phyloP scores from a whole-genome alignment of 2,113 vertebrate genomes.

The Gopherus flavomarginatus region DNA sequence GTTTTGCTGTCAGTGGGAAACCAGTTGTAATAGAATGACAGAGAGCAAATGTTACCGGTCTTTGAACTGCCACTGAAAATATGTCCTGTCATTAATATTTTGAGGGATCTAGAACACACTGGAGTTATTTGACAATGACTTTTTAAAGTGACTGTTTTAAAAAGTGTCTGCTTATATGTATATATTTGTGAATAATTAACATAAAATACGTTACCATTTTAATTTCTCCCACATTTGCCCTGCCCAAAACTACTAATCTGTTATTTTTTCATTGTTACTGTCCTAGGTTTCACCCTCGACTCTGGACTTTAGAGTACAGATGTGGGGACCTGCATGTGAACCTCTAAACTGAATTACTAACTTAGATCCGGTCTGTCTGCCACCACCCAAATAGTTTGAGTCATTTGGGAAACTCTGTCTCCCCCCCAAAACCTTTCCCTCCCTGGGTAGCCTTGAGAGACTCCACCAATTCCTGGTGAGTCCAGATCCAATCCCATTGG shows the following conservation, averaged over 20 bases:
- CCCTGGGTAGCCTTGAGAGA: no score
- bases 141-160: no score
- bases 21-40: not conserved
- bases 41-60: not conserved
- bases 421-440: no score
- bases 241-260: not conserved
- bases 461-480: no score
- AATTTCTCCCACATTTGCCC: not conserved
- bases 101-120: not conserved
- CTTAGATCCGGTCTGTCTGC: no score
- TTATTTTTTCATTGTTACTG: not conserved
- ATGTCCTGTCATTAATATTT: not conserved
- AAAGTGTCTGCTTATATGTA: not conserved
- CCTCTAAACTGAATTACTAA: no score
- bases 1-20: not conserved
- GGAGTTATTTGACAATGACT: not conserved
- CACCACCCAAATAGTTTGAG: no score
- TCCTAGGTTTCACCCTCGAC: no score
- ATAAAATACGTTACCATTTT: not conserved
- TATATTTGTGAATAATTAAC: not conserved
- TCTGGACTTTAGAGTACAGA: no score
- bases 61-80: not conserved
- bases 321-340: no score
- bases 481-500: no score
- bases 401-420: no score